Conservation (phyloP, 1,140 invertebrate species). For the Lucilia cuprina region DNA sequence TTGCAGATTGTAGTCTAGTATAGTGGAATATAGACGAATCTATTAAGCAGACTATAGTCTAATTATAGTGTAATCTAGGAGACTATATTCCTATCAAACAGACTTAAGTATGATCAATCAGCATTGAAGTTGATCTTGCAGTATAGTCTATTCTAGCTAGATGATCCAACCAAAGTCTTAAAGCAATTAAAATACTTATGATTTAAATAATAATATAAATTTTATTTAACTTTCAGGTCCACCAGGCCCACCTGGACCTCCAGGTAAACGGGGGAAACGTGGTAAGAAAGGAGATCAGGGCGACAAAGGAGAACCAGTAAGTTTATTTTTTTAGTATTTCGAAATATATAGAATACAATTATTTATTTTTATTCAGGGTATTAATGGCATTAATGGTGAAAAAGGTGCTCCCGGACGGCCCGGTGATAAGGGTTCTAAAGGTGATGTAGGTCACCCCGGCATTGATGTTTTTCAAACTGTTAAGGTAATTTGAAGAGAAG, state of each 20-base stretch:
- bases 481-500: constrained; percentile 71
- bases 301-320: constrained; percentile 78
- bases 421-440: constrained; percentile 88
- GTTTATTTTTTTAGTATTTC: constrained; percentile 42
- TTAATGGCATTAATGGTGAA: constrained; percentile 90
- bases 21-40: no score
- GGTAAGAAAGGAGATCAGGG: constrained; percentile 88
- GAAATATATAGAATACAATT: background rate
- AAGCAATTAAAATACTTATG: no score
- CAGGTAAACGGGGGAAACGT: constrained; percentile 85
- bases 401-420: constrained; percentile 90
- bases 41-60: no score
- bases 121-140: no score
- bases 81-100: no score
- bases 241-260: constrained; percentile 76
- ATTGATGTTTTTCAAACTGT: constrained; percentile 90
- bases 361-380: constrained; percentile 73
- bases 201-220: background rate
- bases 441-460: constrained; percentile 84
- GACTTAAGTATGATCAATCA: no score
- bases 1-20: no score
- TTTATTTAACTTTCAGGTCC: constrained; percentile 67
- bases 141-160: no score
- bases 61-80: no score
- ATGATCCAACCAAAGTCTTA: no score